Conservation (phyloP, 2,888 invertebrate genomes). For the Drosophila kanekoi region DNA sequence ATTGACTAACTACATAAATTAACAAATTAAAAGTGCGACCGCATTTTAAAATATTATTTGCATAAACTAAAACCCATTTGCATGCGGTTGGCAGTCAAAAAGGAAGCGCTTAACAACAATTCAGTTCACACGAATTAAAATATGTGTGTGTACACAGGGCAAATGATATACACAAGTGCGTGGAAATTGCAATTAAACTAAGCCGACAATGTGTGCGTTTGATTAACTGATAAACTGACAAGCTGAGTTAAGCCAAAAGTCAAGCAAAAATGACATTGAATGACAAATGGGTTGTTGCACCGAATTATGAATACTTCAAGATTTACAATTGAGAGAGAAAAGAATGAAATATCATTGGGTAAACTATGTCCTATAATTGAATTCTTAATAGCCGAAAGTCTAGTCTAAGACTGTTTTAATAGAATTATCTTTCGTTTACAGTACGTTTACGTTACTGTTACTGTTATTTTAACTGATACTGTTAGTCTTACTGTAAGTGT, state of each 20-base stretch:
- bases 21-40: slow-evolving; percentile 41
- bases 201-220: slow-evolving; percentile 41
- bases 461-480: too few relatives aligned
- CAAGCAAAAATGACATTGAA: slow-evolving; percentile 15
- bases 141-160: neutral
- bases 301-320: slow-evolving; percentile 1
- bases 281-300: neutral
- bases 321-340: neutral
- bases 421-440: too few relatives aligned
- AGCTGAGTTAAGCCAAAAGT: slow-evolving; percentile 16
- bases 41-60: slow-evolving; percentile 53
- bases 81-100: slow-evolving; percentile 25
- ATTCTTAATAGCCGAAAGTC: too few relatives aligned
- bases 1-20: slow-evolving; percentile 29
- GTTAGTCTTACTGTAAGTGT: too few relatives aligned
- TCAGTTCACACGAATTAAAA: slow-evolving; percentile 16
- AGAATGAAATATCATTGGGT: too few relatives aligned
- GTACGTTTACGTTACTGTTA: too few relatives aligned
- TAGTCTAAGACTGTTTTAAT: too few relatives aligned
- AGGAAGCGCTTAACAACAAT: slow-evolving; percentile 31
- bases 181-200: slow-evolving; percentile 57
- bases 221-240: slow-evolving; percentile 26
- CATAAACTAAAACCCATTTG: slow-evolving; percentile 37
- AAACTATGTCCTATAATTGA: too few relatives aligned
- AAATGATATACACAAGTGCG: neutral